Base-by-base conservation (phyloP, 1,140 invertebrate genomes). In the Batillaria attramentaria region DNA sequence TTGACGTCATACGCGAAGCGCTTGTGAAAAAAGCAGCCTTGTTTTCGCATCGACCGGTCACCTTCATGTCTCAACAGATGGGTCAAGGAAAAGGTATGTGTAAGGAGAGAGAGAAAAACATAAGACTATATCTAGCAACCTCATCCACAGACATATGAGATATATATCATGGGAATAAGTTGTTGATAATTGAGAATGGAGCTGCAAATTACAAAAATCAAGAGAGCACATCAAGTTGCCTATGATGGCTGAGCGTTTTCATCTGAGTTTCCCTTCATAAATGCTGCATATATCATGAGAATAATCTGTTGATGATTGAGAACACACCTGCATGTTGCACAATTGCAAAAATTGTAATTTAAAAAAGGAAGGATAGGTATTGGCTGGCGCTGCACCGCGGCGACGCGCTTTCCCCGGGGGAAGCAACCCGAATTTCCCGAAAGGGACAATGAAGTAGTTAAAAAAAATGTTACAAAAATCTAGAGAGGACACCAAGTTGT, bases 1-100 rank as follows among this genome's bases (percentile, higher is more conserved):
- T 84, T 79, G 80, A 84, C 20, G 68, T 76, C 43, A 82, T 85
- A 24, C 42, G 73, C 24, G 80, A 84, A 31, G 83, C 83, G 1
- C 77, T 85, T 60, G 80, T 85, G 24, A 82, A 79, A 65, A 60
- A 85, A 4, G 69, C 70, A 5, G 69, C 39, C 54, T 57, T 80
- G 1, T 85, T 85, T 70, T 81, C 79, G 57, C 77, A 79, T n/a
- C 68, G 81, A 28, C 77, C 82, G 2, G 35, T 60, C 42, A 74
- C 50, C 31, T 60, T 79, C 37, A 76, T 75, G 39, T 68, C 78
- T 6, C 37, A 68, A n/a, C 13, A 75, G n/a, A 74, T 79, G 57
- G 72, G 31, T 6, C 54, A 74, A 68, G 60, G 62, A 1, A 41
- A 75, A 46, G 78, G 72, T 76, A 20, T 20, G 72, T 50, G 24